phyloP scores from a whole-genome alignment of 1,140 invertebrate genomes.

The Ylistrum balloti region DNA sequence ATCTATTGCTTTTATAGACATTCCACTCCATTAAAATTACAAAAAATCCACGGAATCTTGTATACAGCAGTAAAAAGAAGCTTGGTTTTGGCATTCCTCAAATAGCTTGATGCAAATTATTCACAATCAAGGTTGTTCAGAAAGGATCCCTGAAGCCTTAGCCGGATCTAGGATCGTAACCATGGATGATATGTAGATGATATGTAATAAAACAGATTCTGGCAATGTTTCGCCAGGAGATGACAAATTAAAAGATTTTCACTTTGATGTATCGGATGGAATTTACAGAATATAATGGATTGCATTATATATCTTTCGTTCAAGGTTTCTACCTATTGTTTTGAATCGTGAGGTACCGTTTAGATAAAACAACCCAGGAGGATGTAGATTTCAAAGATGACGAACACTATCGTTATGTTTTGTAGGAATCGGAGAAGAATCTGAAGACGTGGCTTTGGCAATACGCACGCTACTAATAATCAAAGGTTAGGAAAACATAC shows the following conservation, averaged over 20 bases:
- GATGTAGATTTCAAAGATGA: neutral
- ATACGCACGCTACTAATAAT: neutral
- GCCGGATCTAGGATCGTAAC: neutral
- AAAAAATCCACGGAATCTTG: neutral
- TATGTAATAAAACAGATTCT: neutral
- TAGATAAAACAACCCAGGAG: neutral
- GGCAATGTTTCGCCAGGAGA: neutral
- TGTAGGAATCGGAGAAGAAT: neutral
- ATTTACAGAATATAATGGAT: neutral
- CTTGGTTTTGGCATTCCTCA: neutral
- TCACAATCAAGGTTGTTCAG: neutral
- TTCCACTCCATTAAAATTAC: neutral
- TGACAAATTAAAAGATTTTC: neutral
- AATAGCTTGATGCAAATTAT: neutral
- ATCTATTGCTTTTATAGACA: neutral
- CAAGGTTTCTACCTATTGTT: neutral
- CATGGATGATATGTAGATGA: neutral
- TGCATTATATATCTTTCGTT: neutral
- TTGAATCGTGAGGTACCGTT: neutral
- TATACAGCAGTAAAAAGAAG: neutral
- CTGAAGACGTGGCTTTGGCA: neutral
- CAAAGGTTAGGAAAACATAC: slow-evolving; percentile 1
- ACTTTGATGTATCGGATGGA: neutral
- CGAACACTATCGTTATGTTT: neutral
- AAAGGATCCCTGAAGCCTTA: neutral